Evolutionary conservation across 2,888 invertebrate species (phyloP).

Genomic region (Pemphredon lugubris): DNA sequence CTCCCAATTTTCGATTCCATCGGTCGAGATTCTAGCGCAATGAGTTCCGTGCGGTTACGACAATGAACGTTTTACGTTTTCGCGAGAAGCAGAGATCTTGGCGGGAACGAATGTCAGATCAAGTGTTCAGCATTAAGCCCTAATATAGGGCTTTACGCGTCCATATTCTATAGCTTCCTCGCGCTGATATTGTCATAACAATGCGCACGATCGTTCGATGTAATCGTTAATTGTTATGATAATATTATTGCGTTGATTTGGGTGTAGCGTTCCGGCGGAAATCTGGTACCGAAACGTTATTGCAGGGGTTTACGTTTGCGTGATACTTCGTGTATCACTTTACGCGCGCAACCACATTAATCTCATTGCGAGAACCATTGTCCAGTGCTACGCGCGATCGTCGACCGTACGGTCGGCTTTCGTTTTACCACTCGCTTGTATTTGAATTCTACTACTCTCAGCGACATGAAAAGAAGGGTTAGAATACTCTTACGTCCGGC

Average conservation of each 20-base stretch:
- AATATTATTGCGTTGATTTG: too few relatives aligned
- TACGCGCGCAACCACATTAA: constrained; percentile 2
- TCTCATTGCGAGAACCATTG: constrained; percentile 13
- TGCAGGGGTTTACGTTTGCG: too few relatives aligned
- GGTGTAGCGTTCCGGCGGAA: too few relatives aligned
- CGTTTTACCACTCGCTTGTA: not conserved
- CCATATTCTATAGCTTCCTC: not conserved
- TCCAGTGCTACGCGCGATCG: not conserved
- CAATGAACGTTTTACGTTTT: not conserved
- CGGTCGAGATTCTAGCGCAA: constrained; percentile 1
- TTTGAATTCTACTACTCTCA: not conserved
- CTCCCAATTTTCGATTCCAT: too few relatives aligned
- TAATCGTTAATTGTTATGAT: too few relatives aligned
- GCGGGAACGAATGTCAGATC: too few relatives aligned
- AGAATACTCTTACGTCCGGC: not conserved
- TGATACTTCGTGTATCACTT: too few relatives aligned
- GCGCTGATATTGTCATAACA: not conserved
- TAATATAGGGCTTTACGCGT: constrained; percentile 38
- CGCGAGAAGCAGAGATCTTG: too few relatives aligned
- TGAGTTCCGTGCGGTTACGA: constrained; percentile 11
- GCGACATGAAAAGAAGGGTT: not conserved
- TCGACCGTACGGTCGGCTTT: not conserved
- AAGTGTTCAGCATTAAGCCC: too few relatives aligned
- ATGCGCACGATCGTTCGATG: too few relatives aligned
- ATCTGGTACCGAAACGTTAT: too few relatives aligned